Evolutionary conservation across 2,797 vertebrate genomes (phyloP), one percentile per base, ranked within the genome.

Genomic region (Gadopsis marmoratus): DNA sequence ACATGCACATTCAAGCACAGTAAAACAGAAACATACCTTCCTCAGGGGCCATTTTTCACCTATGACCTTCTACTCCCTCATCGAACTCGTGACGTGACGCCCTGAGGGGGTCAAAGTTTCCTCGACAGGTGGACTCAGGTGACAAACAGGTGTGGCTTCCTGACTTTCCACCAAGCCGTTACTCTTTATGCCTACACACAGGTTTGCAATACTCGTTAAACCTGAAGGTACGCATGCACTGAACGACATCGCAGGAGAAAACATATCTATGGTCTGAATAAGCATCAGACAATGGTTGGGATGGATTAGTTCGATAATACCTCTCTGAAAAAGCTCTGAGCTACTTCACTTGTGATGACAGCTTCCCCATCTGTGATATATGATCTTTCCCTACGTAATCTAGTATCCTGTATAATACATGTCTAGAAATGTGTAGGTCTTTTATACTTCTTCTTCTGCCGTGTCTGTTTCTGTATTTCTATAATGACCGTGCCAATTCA

Each of bases 41-140:
- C 70, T 56, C 23, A 58, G 60, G 78, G 50, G 7, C 43, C 4
- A 16, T 47, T 64, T 61, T 79, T 81, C 83, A 90, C 84, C 88
- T 82, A 4, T 86, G 75, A 87, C 71, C 88, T 79, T 70, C 47
- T 59, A 7, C 56, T 60, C 78, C 63, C 79, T 78, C 45, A 79
- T 91, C 87, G 79, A 91, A 69, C 87, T 69, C 77, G 37, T 79
- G 56, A 64, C 8, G 16, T 29, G 66, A 64, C 69, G 53, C 21
- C 78, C 75, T 8, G 65, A 33, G 33, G 72, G 64, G 50, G 7
- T 56, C 45, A 66, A 19, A 14, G 68, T 29, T 59, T 75, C 65
- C 59, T 76, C 62, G 75, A 64, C 84, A 89, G 89, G 85, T 88
- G 83, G 79, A 86, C 67, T 89, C 86, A 85, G 84, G 83, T 91